Base-by-base conservation (phyloP, 64 coral and sea anemone species). In the Orbicella faveolata region DNA sequence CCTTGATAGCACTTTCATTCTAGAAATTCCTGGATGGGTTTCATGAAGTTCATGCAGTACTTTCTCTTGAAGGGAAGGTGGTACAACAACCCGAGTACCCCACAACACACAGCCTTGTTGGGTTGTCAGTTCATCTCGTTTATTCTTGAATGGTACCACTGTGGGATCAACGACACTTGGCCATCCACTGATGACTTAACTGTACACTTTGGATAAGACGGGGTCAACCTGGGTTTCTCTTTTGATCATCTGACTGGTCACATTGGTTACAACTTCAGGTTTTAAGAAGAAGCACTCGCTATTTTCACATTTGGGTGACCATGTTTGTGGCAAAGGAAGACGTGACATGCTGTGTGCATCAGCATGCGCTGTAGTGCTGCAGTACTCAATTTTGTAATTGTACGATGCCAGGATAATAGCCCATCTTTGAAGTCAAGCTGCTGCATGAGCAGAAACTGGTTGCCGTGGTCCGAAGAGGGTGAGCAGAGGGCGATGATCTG, bases 381-480 rank as follows among this genome's bases (percentile, higher is more conserved):
- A 2, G 44, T 48, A 48, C 44, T 6, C 2, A 48, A 6, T 6
- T 6, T 4, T 6, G 2, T 48, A 48, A 48, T 48, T 48, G 44
- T 48, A 48, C 7, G 44, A 48, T 48, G 44, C 26, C 82, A 88
- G 75, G 39, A 88, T 86, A 33, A 87, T 51, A 1, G 90, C 75
- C 90, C 83, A 80, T 92, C 83, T 34, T 80, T 78, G 65, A 78
- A 88, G 59, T 85, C 84, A 77, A 59, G 91, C 66, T 79, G 74
- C 90, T 67, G 64, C 76, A 88, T 92, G 76, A 80, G 75, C 75
- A 33, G 84, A 63, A 72, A 88, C 83, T 75, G 83, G 90, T 0
- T 59, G 37, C 44, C 78, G 55, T 72, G 90, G 83, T 68, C 74
- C 57, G 67, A 87, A 69, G 61, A 87, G 77, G 30, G 90, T 76